Conservation (phyloP, 2,113 vertebrate species). For the Bucco capensis region DNA sequence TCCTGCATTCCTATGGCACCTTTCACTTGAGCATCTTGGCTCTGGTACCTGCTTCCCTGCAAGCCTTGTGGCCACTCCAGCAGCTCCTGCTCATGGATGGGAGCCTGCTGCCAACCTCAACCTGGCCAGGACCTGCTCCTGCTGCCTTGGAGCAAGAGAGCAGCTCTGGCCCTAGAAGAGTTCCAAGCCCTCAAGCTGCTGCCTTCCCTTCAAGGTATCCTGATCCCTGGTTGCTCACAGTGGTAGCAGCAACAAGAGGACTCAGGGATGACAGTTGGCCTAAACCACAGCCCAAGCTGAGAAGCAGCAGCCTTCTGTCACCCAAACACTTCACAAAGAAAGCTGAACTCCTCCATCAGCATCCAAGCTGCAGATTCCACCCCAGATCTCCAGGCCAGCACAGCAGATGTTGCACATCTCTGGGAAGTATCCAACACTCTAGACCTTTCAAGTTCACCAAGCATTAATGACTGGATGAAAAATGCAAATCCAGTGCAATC, state of each 20-base stretch:
- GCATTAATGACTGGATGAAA: slow-evolving; percentile 34
- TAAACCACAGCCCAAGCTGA: background rate
- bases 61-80: background rate
- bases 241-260: background rate
- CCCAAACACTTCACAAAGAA: slow-evolving; percentile 2
- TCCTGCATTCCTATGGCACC: background rate
- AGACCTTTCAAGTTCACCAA: slow-evolving; percentile 54
- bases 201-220: background rate
- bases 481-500: slow-evolving; percentile 51
- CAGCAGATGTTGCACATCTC: slow-evolving; percentile 30
- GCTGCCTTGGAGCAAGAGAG: background rate
- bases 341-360: slow-evolving; percentile 1
- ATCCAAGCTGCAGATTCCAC: background rate
- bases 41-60: background rate
- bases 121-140: background rate
- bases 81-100: background rate
- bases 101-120: background rate
- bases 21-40: background rate
- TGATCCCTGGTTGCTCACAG: background rate
- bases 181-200: background rate
- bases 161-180: background rate
- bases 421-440: slow-evolving; percentile 41
- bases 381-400: slow-evolving; percentile 22
- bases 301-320: background rate
- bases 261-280: background rate